Evolutionary conservation across 2,888 invertebrate species (phyloP).

Genomic region (Therioaphis trifolii): DNA sequence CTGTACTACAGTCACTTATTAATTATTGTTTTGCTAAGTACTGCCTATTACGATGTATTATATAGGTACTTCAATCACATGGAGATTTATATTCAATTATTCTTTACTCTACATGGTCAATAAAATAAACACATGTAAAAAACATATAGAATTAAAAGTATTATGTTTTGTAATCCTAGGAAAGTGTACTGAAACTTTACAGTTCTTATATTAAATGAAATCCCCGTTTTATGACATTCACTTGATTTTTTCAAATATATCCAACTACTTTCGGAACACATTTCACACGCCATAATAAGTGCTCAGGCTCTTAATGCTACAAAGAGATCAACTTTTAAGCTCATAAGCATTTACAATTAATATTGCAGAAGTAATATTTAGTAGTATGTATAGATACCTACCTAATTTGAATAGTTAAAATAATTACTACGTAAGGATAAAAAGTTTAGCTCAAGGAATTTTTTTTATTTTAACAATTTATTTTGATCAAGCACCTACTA

Average conservation of each 20-base stretch:
- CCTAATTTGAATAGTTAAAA: too few species aligned
- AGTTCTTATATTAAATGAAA: not conserved
- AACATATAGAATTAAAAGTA: not conserved
- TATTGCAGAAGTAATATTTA: too few species aligned
- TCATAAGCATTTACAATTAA: not conserved
- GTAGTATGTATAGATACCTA: too few species aligned
- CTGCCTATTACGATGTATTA: not conserved
- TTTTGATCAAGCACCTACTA: too few species aligned
- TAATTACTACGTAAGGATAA: too few species aligned
- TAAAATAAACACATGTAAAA: not conserved
- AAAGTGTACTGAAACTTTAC: not conserved
- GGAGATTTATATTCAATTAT: not conserved
- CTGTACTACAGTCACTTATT: not conserved
- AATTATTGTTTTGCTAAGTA: not conserved
- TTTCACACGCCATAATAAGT: not conserved
- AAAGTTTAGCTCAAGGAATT: too few species aligned
- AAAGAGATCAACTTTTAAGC: not conserved
- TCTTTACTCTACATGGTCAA: not conserved
- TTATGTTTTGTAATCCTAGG: not conserved
- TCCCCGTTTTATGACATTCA: not conserved
- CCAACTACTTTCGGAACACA: not conserved
- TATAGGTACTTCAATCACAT: too few species aligned
- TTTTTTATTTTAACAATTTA: too few species aligned
- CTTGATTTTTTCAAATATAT: not conserved
- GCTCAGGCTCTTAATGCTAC: not conserved